Base-by-base conservation (phyloP, 35 echinoderm and acorn worm species). In the Ptychodera flava region DNA sequence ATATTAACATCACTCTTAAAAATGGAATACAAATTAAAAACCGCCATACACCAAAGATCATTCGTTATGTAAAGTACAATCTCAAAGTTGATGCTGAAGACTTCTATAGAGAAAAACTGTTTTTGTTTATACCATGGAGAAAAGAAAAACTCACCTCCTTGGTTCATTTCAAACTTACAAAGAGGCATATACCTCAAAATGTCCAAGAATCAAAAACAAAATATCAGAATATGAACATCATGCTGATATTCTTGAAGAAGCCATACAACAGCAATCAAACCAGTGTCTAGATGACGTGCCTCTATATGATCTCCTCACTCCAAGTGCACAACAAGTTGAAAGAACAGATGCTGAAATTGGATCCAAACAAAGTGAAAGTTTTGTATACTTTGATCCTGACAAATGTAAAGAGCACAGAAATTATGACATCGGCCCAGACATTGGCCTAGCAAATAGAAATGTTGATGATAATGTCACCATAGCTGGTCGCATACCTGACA, bases 361-460 rank as follows among this genome's bases (percentile, higher is more conserved):
- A 12, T 12, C 45, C 22, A 64, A 6, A 64, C 6, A 80, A 38
- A 34, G 52, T 31, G 79, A 86, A 87, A 2, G 27, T 16, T 34
- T 30, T 78, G 52, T 30, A 34, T 27, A 29, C 36, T 35, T 32
- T 28, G 29, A 87, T 12, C 31, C 16, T 28, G 31, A 77, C 22
- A 52, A 37, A 34, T 35, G 78, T 84, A 1, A 35, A 33, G 88
- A 89, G 28, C 28, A 90, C 36, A 78, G 78, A 35, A 1, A 33
- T 0, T 91, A 91, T 87, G 90, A 92, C 33, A 88, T 88, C 28
- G 37, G 90, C 36, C 90, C 45, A 34, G 85, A 88, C 82, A 76
- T 92, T 88, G 80, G 90, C 31, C 27, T 92, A 1, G 31, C 90
- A 77, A 64, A 6, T 12, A 64, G 45, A 6, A 64, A 6, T 64